Evolutionary conservation across 2,113 vertebrate species (phyloP), one percentile per base, ranked within the genome.

Genomic region (Tragelaphus strepsiceros): DNA sequence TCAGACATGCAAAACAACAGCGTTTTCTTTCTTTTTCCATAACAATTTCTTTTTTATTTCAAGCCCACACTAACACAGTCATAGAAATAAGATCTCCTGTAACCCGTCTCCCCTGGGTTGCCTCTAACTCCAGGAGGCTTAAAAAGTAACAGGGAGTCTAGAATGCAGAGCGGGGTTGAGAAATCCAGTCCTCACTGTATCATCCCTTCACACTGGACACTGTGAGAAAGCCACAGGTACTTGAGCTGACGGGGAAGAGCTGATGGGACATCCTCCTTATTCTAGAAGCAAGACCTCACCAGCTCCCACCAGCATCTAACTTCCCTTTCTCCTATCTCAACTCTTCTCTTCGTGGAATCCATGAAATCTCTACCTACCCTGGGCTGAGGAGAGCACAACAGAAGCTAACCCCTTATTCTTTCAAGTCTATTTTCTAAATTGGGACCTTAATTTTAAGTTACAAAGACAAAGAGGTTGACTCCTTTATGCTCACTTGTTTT

Each of bases 351-450:
- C 22, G 30, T 14, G 19, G 17, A 19, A 56, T 9, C 53, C 24
- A 46, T 10, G 22, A 90, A 39, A 35, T 83, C 81, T 80, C 59
- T 93, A 77, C 17, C 56, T 43, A 1, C 1, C 7, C 39, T 74
- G 43, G 22, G 26, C 46, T 54, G 61, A 82, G 12, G 19, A 78
- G 12, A 3, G 22, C 14, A 67, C 14, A 74, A 89, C 28, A 77
- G 28, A 95, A 92, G 85, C 3, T 14, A 21, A 43, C 10, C 15
- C 64, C 10, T 58, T 80, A 67, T 46, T 88, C 28, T 81, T 96
- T 91, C 61, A 80, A 93, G 64, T 64, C 78, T 77, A 0, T 83
- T 86, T 96, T 92, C 86, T 91, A 61, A 96, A 61, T 35, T 46
- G 21, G 24, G n/a, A 62, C 30, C 12, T 94, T 90, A 85, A 96